Conservation (phyloP, 2,888 invertebrate genomes). For the Philonicus albiceps region DNA sequence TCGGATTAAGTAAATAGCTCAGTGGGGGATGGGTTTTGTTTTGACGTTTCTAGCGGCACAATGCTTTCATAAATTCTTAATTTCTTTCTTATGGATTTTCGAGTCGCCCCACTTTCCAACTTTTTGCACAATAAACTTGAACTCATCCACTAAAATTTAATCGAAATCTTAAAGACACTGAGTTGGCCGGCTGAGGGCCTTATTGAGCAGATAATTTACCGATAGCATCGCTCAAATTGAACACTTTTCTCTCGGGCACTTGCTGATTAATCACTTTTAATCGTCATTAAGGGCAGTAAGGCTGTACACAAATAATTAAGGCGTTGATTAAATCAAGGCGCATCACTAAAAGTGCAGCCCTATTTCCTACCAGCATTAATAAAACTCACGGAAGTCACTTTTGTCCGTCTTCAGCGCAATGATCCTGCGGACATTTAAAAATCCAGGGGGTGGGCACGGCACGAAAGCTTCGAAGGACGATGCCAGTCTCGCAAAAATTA, state of each 20-base stretch:
- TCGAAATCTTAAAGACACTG: not conserved
- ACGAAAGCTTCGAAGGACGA: not conserved
- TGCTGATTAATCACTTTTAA: not conserved
- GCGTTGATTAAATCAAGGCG: not conserved
- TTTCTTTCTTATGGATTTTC: not conserved
- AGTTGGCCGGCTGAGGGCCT: not conserved
- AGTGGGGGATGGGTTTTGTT: constrained; percentile 42
- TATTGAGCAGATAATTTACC: not conserved
- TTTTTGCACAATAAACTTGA: not conserved
- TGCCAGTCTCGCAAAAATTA: not conserved
- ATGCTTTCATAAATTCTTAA: not conserved
- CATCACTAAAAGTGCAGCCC: not conserved
- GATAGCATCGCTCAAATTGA: not conserved
- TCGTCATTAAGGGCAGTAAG: not conserved
- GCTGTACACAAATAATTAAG: not conserved
- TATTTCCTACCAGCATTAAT: not conserved
- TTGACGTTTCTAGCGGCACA: constrained; percentile 44
- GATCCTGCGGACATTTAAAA: not conserved
- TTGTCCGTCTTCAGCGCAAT: not conserved
- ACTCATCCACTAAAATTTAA: not conserved
- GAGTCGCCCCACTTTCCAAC: not conserved
- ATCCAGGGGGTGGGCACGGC: not conserved
- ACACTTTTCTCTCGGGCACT: not conserved
- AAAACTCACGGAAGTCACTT: not conserved
- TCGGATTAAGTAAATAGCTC: not conserved